phyloP scores from a whole-genome alignment of 2,888 invertebrate genomes.

The Drosophila melanocephala region DNA sequence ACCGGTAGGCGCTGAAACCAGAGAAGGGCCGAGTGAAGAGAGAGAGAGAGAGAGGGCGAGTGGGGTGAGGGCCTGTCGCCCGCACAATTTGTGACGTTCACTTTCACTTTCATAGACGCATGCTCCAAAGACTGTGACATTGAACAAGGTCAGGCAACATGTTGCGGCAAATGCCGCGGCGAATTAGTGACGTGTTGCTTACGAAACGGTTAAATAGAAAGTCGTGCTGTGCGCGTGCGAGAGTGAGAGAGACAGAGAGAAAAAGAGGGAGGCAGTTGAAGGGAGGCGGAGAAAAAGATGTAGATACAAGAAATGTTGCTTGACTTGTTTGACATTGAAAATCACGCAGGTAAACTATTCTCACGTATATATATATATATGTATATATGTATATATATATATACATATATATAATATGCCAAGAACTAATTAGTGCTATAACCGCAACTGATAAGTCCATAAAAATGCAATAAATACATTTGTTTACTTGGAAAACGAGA shows the following conservation, averaged over 20 bases:
- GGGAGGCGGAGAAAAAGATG: conserved; percentile 41
- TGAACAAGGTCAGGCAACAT: conserved; percentile 78
- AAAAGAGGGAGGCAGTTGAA: neutral
- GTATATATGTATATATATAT: neutral
- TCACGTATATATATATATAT: conserved; percentile 8
- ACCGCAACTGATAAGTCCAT: conserved; percentile 20
- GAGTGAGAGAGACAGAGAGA: conserved; percentile 4
- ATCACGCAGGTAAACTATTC: conserved; percentile 23
- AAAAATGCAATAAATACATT: conserved; percentile 8
- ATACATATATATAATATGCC: neutral
- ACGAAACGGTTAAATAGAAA: conserved; percentile 53
- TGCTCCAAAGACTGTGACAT: conserved; percentile 62
- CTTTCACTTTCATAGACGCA: conserved; percentile 61
- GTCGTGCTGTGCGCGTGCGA: conserved; percentile 34
- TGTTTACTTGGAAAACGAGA: conserved; percentile 4
- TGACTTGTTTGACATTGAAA: conserved; percentile 80
- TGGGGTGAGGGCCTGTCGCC: too few relatives aligned
- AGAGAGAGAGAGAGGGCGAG: neutral
- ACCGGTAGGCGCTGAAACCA: conserved; percentile 41
- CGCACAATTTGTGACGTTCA: conserved; percentile 67
- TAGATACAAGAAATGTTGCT: conserved; percentile 42
- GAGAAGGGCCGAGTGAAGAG: conserved; percentile 3
- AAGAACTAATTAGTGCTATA: conserved; percentile 12
- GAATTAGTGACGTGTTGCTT: conserved; percentile 59
- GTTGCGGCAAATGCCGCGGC: conserved; percentile 48